Evolutionary conservation across 2,888 invertebrate genomes (phyloP).

Genomic region (Prostheceraeus crozeri): DNA sequence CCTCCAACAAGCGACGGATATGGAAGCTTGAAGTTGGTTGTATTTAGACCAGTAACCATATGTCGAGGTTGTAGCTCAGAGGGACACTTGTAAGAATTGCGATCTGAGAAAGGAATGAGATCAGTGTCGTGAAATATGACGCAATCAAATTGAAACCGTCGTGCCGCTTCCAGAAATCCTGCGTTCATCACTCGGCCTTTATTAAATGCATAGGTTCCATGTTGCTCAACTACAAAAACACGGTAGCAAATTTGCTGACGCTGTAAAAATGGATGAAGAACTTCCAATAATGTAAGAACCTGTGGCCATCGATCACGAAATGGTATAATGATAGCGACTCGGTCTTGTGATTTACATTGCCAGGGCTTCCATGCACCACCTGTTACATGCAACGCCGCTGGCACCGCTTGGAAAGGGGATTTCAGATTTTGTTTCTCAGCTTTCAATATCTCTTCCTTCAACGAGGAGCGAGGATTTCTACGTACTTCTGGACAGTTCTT

Average conservation of each 20-base stretch:
- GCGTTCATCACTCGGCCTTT: constrained; percentile 35
- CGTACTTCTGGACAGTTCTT: too few species aligned
- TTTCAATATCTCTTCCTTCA: too few species aligned
- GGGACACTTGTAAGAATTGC: constrained; percentile 24
- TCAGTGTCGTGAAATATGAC: constrained; percentile 37
- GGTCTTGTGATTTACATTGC: not conserved
- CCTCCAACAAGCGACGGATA: constrained; percentile 27
- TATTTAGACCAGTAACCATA: constrained; percentile 24
- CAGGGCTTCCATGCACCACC: constrained; percentile 27
- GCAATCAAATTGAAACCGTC: constrained; percentile 29
- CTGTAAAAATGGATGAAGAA: constrained; percentile 30
- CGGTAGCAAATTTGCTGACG: constrained; percentile 31
- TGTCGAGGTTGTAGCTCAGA: constrained; percentile 8
- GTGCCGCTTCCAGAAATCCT: constrained; percentile 26
- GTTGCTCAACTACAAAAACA: constrained; percentile 32
- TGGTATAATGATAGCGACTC: constrained; percentile 32
- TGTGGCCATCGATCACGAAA: constrained; percentile 31
- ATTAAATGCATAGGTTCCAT: constrained; percentile 33
- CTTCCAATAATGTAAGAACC: constrained; percentile 14
- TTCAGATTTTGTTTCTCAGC: too few species aligned
- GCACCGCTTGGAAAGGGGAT: too few species aligned
- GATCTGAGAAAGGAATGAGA: constrained; percentile 7
- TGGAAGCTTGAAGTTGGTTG: constrained; percentile 18
- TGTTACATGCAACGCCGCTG: too few species aligned
- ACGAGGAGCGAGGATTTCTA: too few species aligned